Evolutionary conservation across 2,888 invertebrate genomes (phyloP).

Genomic region (Drosophila paranaensis): DNA sequence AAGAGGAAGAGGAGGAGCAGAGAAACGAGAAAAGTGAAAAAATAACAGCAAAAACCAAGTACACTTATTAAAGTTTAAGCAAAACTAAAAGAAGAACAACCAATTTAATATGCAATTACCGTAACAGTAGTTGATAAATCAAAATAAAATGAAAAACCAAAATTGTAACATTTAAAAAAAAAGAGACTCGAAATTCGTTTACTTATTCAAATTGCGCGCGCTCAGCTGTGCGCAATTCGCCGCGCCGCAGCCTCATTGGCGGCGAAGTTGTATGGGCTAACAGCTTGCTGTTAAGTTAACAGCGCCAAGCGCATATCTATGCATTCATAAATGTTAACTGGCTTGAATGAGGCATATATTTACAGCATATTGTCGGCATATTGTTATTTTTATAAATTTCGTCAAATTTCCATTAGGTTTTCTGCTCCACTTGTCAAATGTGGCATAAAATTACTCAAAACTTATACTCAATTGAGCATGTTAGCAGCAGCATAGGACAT

Average conservation of each 20-base stretch:
- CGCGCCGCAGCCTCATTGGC: neutral
- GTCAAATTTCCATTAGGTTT: neutral
- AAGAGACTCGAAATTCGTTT: neutral
- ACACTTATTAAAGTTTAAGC: slow-evolving; percentile 78
- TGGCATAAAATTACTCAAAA: neutral
- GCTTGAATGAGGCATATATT: neutral
- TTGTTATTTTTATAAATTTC: neutral
- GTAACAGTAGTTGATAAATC: slow-evolving; percentile 80
- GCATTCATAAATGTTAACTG: neutral
- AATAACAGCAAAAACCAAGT: slow-evolving; percentile 71
- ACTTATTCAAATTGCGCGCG: slow-evolving; percentile 12
- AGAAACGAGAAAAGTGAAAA: neutral
- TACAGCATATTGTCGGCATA: neutral
- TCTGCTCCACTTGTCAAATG: neutral
- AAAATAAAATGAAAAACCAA: slow-evolving; percentile 66
- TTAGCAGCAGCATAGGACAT: neutral
- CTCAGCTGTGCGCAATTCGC: neutral
- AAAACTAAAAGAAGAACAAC: slow-evolving; percentile 58
- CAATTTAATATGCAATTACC: slow-evolving; percentile 81
- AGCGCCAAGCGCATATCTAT: neutral
- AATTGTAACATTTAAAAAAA: slow-evolving; percentile 67
- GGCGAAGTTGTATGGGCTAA: neutral
- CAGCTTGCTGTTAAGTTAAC: neutral
- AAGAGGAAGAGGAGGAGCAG: slow-evolving; percentile 7
- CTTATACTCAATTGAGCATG: neutral